Evolutionary conservation across 2,113 vertebrate species (phyloP).

Genomic region (Petaurus breviceps): DNA sequence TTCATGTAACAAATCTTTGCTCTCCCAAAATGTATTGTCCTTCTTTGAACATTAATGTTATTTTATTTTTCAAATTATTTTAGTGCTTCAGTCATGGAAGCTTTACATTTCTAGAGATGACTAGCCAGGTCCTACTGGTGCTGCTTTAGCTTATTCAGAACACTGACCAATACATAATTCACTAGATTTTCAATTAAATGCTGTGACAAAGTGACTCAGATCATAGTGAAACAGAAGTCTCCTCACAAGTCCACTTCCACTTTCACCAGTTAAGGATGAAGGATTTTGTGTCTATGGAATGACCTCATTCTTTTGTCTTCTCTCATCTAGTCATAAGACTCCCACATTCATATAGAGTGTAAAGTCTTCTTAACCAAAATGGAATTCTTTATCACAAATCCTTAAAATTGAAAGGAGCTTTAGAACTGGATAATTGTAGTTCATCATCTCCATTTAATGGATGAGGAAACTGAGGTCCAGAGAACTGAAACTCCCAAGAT

Average conservation of each 20-base stretch:
- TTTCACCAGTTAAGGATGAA: background rate
- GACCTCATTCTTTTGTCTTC: background rate
- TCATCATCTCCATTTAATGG: background rate
- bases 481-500: background rate
- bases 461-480: background rate
- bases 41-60: slow-evolving; percentile 38
- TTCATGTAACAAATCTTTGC: slow-evolving; percentile 44
- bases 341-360: background rate
- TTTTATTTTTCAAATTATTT: slow-evolving; percentile 65
- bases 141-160: background rate
- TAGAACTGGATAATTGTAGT: background rate
- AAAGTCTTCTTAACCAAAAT: background rate
- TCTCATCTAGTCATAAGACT: background rate
- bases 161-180: background rate
- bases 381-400: background rate
- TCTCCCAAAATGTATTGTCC: slow-evolving; percentile 16
- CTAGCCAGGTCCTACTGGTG: background rate
- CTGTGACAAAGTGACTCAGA: background rate
- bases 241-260: background rate
- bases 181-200: background rate
- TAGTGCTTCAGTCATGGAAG: slow-evolving; percentile 12
- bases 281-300: background rate
- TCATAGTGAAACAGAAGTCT: background rate
- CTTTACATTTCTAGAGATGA: slow-evolving; percentile 33
- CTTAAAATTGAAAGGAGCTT: no score